Percentiles rank a stretch among this genome's conserved stretches.
Evolutionary conservation across 1,140 invertebrate genomes (phyloP).

Genomic region (Drosophila yakuba): DNA sequence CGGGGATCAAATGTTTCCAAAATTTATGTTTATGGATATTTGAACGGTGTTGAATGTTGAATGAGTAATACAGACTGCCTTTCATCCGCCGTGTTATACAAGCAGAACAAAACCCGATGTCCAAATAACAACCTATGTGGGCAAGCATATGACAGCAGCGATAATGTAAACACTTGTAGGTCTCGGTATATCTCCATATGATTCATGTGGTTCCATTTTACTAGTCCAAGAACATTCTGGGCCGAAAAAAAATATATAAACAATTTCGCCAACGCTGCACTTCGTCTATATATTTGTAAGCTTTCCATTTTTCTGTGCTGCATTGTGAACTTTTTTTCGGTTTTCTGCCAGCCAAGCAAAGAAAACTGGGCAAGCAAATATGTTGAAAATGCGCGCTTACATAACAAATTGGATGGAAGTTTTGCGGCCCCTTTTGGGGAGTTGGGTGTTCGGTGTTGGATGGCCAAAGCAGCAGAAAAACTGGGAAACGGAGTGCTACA

Average conservation of each 20-base stretch:
- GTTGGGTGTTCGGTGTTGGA: conserved; percentile 31
- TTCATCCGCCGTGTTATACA: conserved; percentile 34
- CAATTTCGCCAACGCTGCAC: conserved; percentile 21
- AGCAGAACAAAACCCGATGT: neutral
- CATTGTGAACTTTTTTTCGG: conserved; percentile 32
- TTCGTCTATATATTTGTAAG: conserved; percentile 28
- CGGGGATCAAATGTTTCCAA: conserved; percentile 30
- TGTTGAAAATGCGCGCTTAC: conserved; percentile 70
- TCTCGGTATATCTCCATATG: conserved; percentile 33
- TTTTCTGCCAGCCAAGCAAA: conserved; percentile 65
- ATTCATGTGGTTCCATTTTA: conserved; percentile 43
- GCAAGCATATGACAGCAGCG: conserved; percentile 17
- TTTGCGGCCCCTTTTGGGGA: conserved; percentile 42
- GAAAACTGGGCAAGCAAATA: conserved; percentile 50
- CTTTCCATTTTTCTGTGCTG: conserved; percentile 41
- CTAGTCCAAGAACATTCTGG: conserved; percentile 17
- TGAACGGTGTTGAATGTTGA: conserved; percentile 10
- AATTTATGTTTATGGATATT: conserved; percentile 32
- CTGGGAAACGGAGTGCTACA: conserved; percentile 2
- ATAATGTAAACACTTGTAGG: conserved; percentile 36
- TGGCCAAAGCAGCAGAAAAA: conserved; percentile 34
- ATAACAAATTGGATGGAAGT: conserved; percentile 60
- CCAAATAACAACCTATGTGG: conserved; percentile 6
- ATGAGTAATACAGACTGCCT: conserved; percentile 25
- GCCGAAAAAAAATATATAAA: conserved; percentile 1